These are phyloP conservation scores for Girardinichthys multiradiatus DNA, from an alignment of 2,113 vertebrate genomes.

Conservation along the genomic window DNA sequence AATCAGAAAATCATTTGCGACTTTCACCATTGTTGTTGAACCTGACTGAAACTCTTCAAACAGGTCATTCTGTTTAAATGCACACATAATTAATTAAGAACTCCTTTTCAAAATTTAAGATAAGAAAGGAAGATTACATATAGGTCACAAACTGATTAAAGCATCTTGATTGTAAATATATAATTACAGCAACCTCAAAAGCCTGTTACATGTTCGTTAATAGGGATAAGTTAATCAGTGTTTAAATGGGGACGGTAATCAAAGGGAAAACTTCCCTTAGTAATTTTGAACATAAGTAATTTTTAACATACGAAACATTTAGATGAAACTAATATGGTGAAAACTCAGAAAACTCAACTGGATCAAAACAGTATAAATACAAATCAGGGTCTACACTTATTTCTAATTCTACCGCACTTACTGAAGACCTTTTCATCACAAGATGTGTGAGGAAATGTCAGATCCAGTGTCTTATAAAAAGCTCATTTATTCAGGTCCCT, in stretches of 20 bases:
- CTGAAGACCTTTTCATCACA: slow-evolving; percentile 1
- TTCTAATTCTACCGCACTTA: not conserved
- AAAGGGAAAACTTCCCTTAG: not conserved
- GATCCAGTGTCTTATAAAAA: not conserved
- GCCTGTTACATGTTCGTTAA: not conserved
- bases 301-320: not conserved
- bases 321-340: not conserved
- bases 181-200: not conserved
- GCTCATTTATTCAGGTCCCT: slow-evolving; percentile 4
- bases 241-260: not conserved
- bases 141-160: not conserved
- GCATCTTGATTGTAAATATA: not conserved
- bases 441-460: not conserved
- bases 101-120: too few species aligned
- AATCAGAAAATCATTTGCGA: too few species aligned
- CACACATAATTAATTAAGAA: too few species aligned
- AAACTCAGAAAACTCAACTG: not conserved
- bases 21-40: too few species aligned
- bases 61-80: too few species aligned
- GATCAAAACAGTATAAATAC: not conserved
- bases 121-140: not conserved
- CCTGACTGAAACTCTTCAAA: too few species aligned
- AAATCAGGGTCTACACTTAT: not conserved
- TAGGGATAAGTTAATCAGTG: not conserved
- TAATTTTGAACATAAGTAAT: not conserved